These are phyloP conservation scores for Thalassarche chlororhynchos DNA, from an alignment of 2,113 vertebrate genomes.

Conservation along the genomic window DNA sequence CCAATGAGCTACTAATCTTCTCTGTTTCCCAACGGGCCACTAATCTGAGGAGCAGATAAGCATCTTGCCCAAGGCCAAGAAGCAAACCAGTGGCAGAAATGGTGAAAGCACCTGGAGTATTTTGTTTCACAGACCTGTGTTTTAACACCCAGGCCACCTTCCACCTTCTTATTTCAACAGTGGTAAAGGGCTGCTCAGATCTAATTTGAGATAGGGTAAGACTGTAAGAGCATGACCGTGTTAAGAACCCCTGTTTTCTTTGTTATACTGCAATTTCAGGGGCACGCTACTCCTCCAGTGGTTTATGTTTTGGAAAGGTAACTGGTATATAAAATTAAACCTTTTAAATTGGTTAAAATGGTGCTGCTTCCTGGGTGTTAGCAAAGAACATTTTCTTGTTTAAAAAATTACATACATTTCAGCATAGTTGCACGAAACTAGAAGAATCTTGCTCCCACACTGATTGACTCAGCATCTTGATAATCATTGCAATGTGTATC, in stretches of 20 bases:
- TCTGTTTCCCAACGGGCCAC: not conserved
- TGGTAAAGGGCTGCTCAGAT: slow-evolving; percentile 15
- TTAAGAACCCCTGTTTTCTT: slow-evolving; percentile 1
- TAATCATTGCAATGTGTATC: not conserved
- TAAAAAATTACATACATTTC: not conserved
- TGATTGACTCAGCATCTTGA: slow-evolving; percentile 26
- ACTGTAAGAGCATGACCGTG: not conserved
- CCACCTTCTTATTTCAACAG: not conserved
- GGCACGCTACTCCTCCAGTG: not conserved
- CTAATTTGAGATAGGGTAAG: slow-evolving; percentile 46
- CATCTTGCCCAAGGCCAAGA: slow-evolving; percentile 24
- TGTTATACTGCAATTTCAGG: not conserved
- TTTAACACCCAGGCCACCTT: not conserved
- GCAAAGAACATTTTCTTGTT: not conserved
- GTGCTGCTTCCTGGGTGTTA: not conserved
- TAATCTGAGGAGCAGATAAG: slow-evolving; percentile 15
- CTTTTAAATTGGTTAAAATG: not conserved
- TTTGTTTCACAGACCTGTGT: not conserved
- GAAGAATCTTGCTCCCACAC: not conserved
- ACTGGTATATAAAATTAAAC: not conserved
- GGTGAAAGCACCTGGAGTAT: not conserved
- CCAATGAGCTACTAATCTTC: not conserved
- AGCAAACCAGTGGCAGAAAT: not conserved
- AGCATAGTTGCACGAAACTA: not conserved
- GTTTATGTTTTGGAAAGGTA: not conserved